Base-by-base conservation (phyloP, 53 echinoderm and acorn worm species). In the Paelopatides confundens region DNA sequence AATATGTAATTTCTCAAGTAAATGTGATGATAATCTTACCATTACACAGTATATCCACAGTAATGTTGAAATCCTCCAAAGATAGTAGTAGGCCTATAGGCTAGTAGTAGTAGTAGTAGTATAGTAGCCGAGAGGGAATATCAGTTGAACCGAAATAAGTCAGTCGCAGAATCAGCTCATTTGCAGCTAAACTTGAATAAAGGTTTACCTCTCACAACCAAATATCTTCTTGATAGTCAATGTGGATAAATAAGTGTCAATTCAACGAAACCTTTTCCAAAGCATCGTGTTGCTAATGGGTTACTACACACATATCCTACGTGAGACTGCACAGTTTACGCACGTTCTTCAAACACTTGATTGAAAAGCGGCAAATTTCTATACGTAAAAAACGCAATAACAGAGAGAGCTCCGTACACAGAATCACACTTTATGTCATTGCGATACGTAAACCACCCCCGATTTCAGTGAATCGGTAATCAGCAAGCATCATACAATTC, bases 361-460 rank as follows among this genome's bases (percentile, higher is more conserved):
- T 21, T 74, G 40, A 28, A 39, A 29, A 74, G 74, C 46, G 39
- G 74, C 46, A 58, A 58, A 58, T 18, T 58, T 58, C 14, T 58
- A 17, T 58, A 58, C 58, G 58, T 58, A 58, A 58, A 58, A 58
- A 58, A 58, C 58, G 58, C 58, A 58, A 58, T 58, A 58, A 58
- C n/a, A 58, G 18, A 58, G 18, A 6, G n/a, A 12, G 14, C 14
- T 21, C 2, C 58, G 58, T 58, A 23, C 58, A n/a, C 4, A 23
- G 24, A 58, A 58, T 58, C 58, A 58, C 58, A 18, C 43, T 43
- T 43, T 43, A 54, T 58, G 0, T 58, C 21, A 21, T 5, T 18
- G 58, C 58, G 21, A 58, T 26, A 74, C 74, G 74, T 74, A 74
- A 74, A 74, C 39, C 74, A 46, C 74, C 39, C 27, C 27, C 39